These are phyloP conservation scores for Cyprinella venusta DNA, from an alignment of 2,797 vertebrate species.

Conservation along the genomic window DNA sequence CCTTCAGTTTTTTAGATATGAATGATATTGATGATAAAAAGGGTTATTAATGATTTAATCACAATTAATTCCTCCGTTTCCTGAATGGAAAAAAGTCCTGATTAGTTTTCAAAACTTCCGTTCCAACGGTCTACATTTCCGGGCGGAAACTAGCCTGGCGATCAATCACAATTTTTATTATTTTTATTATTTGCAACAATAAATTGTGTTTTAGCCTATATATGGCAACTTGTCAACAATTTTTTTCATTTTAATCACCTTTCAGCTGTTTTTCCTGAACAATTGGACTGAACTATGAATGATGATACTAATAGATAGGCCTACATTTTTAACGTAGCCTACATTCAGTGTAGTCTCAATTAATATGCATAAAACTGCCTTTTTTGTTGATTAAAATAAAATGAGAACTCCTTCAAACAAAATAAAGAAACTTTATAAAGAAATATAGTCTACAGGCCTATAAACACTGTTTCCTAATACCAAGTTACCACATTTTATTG, in stretches of 20 bases:
- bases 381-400: neutral
- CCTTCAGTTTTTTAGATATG: neutral
- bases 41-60: neutral
- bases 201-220: no score
- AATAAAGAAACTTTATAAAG: neutral
- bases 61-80: neutral
- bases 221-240: no score
- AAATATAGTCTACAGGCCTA: neutral
- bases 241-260: neutral
- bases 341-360: neutral
- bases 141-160: neutral
- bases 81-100: no score
- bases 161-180: neutral
- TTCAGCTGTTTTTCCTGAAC: neutral
- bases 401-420: neutral
- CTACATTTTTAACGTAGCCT: neutral
- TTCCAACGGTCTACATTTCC: neutral
- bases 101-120: neutral
- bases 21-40: neutral
- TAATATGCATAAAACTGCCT: neutral
- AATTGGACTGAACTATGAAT: neutral
- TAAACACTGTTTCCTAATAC: neutral
- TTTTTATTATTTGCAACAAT: neutral
- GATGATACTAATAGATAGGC: no score
- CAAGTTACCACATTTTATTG: neutral